phyloP scores from a whole-genome alignment of 2,888 invertebrate genomes.

The Lasioglossum villosulum region DNA sequence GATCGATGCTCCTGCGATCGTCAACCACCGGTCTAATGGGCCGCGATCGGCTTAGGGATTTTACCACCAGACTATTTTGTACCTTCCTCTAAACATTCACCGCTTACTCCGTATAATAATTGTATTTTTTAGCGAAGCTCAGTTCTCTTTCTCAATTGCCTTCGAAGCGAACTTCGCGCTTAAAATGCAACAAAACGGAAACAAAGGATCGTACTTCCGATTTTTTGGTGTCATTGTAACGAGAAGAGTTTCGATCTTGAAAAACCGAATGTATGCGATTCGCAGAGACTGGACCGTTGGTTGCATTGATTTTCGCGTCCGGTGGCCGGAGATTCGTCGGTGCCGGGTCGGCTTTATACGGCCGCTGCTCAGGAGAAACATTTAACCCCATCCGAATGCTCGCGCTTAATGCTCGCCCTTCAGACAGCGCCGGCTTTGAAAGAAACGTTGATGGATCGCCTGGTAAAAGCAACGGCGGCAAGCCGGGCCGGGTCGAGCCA shows the following conservation, averaged over 20 bases:
- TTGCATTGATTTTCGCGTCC: conserved; percentile 8
- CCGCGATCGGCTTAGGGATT: neutral
- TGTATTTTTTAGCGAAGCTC: neutral
- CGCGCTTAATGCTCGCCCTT: conserved; percentile 8
- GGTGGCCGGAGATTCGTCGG: conserved; percentile 7
- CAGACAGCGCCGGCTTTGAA: conserved; percentile 13
- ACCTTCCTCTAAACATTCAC: neutral
- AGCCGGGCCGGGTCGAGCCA: neutral
- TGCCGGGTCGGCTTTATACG: neutral
- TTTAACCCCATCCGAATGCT: conserved; percentile 12
- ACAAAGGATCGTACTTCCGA: no score
- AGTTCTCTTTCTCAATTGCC: no score
- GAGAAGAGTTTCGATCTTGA: no score
- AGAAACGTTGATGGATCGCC: conserved; percentile 20
- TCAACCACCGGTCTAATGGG: neutral
- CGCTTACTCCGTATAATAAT: neutral
- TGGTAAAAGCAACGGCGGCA: neutral
- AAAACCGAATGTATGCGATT: neutral
- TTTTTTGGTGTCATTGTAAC: no score
- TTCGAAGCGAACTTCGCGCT: no score
- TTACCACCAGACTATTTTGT: neutral
- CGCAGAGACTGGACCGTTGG: neutral
- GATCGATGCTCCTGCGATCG: conserved; percentile 3
- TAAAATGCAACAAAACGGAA: no score
- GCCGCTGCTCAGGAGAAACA: conserved; percentile 6